phyloP scores from a whole-genome alignment of 2,113 vertebrate species.

The Martes martes region DNA sequence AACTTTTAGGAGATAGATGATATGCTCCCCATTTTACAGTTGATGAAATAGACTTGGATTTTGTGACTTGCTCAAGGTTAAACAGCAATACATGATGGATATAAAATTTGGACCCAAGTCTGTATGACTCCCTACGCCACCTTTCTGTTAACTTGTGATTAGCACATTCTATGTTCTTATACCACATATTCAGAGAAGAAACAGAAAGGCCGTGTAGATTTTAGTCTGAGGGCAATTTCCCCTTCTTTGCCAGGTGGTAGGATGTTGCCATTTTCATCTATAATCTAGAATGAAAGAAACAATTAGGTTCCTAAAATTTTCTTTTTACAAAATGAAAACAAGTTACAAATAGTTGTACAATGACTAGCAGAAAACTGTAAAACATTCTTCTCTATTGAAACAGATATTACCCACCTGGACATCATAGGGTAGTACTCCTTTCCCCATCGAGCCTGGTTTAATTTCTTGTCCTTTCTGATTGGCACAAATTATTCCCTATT shows the following conservation, averaged over 20 bases:
- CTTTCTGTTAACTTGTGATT: background rate
- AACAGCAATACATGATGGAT: background rate
- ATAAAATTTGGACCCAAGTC: background rate
- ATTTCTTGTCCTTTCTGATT: conserved; percentile 86
- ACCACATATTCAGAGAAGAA: conserved; percentile 86
- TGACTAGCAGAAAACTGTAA: background rate
- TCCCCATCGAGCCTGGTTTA: conserved; percentile 87
- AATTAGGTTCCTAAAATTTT: background rate
- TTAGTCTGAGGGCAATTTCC: conserved; percentile 82
- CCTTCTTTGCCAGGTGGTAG: conserved; percentile 83
- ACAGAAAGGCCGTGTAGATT: conserved; percentile 77
- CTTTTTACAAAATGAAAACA: background rate
- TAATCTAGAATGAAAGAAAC: conserved; percentile 78
- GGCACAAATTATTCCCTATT: conserved; percentile 83
- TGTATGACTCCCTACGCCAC: background rate
- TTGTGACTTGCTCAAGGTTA: background rate
- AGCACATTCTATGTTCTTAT: background rate
- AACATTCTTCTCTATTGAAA: background rate
- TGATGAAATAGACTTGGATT: background rate
- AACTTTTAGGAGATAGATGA: background rate
- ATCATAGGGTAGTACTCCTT: conserved; percentile 76
- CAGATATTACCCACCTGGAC: conserved; percentile 80
- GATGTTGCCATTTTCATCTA: conserved; percentile 82
- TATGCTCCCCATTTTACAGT: background rate
- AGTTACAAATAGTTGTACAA: background rate